Evolutionary conservation across 2,113 vertebrate species (phyloP).

Genomic region (Oncorhynchus gorbuscha): DNA sequence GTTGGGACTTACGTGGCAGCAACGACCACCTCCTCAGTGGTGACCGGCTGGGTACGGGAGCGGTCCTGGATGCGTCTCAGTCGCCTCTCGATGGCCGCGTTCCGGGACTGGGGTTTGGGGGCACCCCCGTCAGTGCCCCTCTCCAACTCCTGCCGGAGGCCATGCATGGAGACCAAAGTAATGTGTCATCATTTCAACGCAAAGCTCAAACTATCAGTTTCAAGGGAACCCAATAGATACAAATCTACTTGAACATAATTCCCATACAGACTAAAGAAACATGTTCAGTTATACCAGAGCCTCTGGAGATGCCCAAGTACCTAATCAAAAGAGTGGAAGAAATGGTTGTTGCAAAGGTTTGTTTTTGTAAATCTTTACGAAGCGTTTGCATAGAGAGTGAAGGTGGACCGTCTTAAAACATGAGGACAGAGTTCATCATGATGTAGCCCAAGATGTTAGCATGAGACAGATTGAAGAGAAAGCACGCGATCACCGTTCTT

Average conservation of each 20-base stretch:
- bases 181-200: neutral
- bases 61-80: constrained; percentile 88
- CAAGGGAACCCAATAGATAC: too few relatives aligned
- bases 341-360: neutral
- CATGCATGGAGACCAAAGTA: neutral
- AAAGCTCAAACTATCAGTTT: neutral
- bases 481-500: neutral
- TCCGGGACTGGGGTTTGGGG: constrained; percentile 79
- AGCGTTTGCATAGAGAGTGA: neutral
- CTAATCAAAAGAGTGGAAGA: neutral
- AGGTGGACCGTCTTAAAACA: neutral
- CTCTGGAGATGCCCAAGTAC: neutral
- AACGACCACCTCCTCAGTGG: constrained; percentile 92
- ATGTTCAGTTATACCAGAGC: neutral
- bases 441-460: neutral
- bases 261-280: too few relatives aligned
- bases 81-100: constrained; percentile 82
- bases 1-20: constrained; percentile 85
- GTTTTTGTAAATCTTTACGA: neutral
- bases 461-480: neutral
- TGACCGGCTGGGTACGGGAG: constrained; percentile 91
- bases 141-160: constrained; percentile 85
- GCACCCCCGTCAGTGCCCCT: constrained; percentile 79
- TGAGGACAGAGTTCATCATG: neutral
- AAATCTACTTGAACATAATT: too few relatives aligned